These are phyloP conservation scores for Caenorhabditis sp. DNA, from an alignment of 2,888 invertebrate genomes.

Conservation along the genomic window DNA sequence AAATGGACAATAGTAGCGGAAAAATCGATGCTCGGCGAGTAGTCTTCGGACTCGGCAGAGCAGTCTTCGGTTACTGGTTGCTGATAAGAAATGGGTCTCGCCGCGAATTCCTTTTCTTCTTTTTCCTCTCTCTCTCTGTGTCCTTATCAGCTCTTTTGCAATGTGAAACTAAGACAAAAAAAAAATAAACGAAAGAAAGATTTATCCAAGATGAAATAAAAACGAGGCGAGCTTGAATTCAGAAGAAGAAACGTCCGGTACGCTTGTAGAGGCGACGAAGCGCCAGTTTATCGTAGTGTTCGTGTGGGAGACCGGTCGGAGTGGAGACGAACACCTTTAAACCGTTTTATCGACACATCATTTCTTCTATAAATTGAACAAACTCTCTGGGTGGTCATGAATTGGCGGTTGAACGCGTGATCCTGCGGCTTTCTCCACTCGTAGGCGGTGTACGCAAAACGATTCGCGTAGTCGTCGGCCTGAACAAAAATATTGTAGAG, in stretches of 20 bases:
- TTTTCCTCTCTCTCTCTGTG: slow-evolving; percentile 14
- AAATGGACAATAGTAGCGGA: slow-evolving; percentile 9
- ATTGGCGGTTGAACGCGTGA: slow-evolving; percentile 77
- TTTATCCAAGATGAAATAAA: slow-evolving; percentile 59
- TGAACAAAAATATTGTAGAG: slow-evolving; percentile 2
- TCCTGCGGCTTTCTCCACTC: slow-evolving; percentile 78
- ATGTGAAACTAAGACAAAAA: slow-evolving; percentile 2
- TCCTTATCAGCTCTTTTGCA: neutral
- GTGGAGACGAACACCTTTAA: slow-evolving; percentile 61
- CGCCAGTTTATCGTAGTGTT: slow-evolving; percentile 67
- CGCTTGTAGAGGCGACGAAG: slow-evolving; percentile 74
- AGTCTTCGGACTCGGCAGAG: slow-evolving; percentile 49
- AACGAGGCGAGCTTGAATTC: too few species aligned
- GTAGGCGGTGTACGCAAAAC: slow-evolving; percentile 77
- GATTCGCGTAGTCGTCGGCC: slow-evolving; percentile 78
- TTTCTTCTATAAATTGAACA: too few species aligned
- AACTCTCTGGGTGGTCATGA: slow-evolving; percentile 72
- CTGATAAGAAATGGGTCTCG: slow-evolving; percentile 45
- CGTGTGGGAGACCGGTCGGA: slow-evolving; percentile 62
- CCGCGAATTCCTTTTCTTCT: slow-evolving; percentile 18
- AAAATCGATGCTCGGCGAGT: slow-evolving; percentile 29
- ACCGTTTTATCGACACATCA: too few species aligned
- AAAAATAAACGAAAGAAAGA: neutral
- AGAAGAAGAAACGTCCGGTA: slow-evolving; percentile 76
- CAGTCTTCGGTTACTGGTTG: slow-evolving; percentile 55